phyloP scores from a whole-genome alignment of 1,140 invertebrate genomes.

The Harpegnathos saltator region DNA sequence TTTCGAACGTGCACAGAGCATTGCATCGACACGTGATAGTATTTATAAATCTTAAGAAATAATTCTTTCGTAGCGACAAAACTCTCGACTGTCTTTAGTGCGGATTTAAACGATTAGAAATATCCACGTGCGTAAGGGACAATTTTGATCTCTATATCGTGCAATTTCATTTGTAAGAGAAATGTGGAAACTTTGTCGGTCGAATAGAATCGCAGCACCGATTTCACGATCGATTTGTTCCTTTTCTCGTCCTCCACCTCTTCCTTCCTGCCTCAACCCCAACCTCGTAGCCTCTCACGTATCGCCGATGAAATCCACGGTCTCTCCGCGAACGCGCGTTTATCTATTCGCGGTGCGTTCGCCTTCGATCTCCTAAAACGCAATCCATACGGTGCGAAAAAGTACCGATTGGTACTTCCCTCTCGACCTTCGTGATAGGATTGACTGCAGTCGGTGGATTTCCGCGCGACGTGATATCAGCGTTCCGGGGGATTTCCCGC shows the following conservation, averaged over 20 bases:
- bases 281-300: not conserved
- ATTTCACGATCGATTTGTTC: constrained; percentile 26
- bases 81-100: not conserved
- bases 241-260: too few relatives aligned
- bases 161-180: too few relatives aligned
- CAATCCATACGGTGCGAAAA: constrained; percentile 47
- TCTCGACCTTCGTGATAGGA: constrained; percentile 37
- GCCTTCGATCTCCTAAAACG: constrained; percentile 53
- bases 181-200: too few relatives aligned
- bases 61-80: not conserved
- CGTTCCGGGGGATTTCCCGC: constrained; percentile 53
- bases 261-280: not conserved
- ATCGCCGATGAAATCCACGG: constrained; percentile 49
- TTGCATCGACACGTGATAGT: constrained; percentile 17
- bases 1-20: not conserved
- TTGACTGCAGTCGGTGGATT: constrained; percentile 54
- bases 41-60: not conserved
- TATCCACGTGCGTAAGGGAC: not conserved
- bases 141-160: constrained; percentile 26
- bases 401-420: constrained; percentile 35
- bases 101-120: not conserved
- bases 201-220: not conserved
- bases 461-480: constrained; percentile 49
- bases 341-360: constrained; percentile 56
- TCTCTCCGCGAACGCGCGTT: constrained; percentile 52